phyloP scores from a whole-genome alignment of 2,113 vertebrate genomes.

The Elephantulus edwardii region DNA sequence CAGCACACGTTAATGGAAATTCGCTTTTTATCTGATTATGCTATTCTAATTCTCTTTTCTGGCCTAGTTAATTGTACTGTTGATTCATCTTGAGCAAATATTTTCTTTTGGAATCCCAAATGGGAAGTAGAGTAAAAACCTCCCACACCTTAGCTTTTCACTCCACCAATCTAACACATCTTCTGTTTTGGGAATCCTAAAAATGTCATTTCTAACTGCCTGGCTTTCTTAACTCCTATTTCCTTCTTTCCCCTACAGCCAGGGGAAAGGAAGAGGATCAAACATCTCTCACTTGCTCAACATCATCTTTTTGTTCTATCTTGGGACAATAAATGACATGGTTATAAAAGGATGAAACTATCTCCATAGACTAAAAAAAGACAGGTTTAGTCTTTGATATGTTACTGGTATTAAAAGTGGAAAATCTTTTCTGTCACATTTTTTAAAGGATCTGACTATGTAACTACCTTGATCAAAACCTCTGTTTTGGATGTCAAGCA shows the following conservation, averaged over 20 bases:
- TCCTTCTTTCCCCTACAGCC: background rate
- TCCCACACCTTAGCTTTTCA: background rate
- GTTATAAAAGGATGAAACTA: background rate
- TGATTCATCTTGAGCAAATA: background rate
- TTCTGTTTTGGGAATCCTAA: background rate
- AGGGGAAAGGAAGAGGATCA: background rate
- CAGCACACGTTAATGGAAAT: background rate
- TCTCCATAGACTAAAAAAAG: background rate
- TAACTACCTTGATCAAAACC: slow-evolving; percentile 30
- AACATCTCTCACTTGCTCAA: background rate
- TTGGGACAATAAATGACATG: background rate
- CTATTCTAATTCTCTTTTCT: background rate
- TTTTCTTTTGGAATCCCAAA: background rate
- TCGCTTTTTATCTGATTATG: background rate
- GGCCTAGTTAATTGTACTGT: background rate
- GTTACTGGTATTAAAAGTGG: background rate
- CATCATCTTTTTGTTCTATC: background rate
- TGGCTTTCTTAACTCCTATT: background rate
- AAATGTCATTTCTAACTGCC: background rate
- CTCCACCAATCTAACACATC: background rate
- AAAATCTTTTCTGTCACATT: background rate
- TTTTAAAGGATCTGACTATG: slow-evolving; percentile 6
- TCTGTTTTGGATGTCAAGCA: background rate
- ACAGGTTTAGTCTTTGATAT: background rate
- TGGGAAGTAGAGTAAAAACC: background rate